Conservation (phyloP, 2,888 invertebrate genomes). For the Melinopterus prodromus region DNA sequence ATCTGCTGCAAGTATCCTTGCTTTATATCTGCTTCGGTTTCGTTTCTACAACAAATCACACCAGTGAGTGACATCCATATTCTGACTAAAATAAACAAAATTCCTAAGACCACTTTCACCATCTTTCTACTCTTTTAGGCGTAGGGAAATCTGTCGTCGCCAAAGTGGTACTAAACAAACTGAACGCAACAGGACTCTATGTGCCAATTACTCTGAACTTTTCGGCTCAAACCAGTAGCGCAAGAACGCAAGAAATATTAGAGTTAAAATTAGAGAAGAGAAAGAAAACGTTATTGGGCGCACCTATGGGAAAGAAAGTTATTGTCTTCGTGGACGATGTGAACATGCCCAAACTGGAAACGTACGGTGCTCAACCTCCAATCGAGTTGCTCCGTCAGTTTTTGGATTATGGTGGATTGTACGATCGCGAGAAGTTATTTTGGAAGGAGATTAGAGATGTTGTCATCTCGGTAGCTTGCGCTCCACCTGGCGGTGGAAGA, state of each 20-base stretch:
- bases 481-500: conserved; percentile 90
- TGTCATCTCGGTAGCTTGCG: conserved; percentile 83
- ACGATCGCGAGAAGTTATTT: conserved; percentile 86
- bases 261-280: conserved; percentile 86
- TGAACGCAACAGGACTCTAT: conserved; percentile 68
- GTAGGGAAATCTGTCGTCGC: conserved; percentile 92
- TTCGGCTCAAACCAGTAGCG: conserved; percentile 90
- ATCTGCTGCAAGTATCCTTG: too few species aligned
- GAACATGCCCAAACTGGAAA: conserved; percentile 88
- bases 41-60: too few species aligned
- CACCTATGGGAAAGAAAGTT: conserved; percentile 83
- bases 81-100: too few species aligned
- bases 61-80: too few species aligned
- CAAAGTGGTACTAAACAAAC: conserved; percentile 73
- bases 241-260: conserved; percentile 85
- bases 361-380: conserved; percentile 91
- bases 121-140: conserved; percentile 62
- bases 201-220: conserved; percentile 86
- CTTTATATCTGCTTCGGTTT: too few species aligned
- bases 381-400: conserved; percentile 86
- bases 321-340: conserved; percentile 91
- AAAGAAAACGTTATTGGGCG: conserved; percentile 80
- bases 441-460: conserved; percentile 91
- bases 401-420: conserved; percentile 81
- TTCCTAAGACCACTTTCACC: too few species aligned